Base-by-base conservation (phyloP, 2,797 vertebrate genomes). In the Astyanax mexicanus region DNA sequence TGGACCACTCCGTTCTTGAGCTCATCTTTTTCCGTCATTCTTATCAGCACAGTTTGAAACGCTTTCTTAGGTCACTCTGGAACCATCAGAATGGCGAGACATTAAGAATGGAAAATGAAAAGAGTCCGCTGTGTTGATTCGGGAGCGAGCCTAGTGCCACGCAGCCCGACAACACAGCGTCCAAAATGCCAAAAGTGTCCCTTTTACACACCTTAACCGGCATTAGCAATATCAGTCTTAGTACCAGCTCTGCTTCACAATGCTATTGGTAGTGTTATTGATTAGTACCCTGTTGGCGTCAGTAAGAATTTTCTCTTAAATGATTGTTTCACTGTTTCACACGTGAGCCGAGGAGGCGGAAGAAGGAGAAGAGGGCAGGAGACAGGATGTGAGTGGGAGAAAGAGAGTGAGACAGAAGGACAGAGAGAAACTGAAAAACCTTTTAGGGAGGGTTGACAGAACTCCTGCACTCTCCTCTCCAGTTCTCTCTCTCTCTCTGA, bases 211-310 rank as follows among this genome's bases (percentile, higher is more conserved):
- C 29, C 2, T 61, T 84, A 87, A 89, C 85, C 83, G 86, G 81
- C 82, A 82, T 89, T 87, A 85, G 86, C 81, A 85, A 86, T 82
- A 88, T 89, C 85, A 86, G 82, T 77, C 86, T 85, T 83, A 88
- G 86, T 79, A 52, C 15, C 54, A 32, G 54, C 88, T 86, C 86
- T 86, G 86, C 90, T 88, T 91, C 90, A 92, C 90, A 93, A 91
- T 83, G 83, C 85, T 88, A 88, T 83, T 88, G 86, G 77, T 72
- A 67, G 73, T 79, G 87, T 90, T 90, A 89, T 88, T 91, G 87
- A 89, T 90, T 88, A 89, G 88, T 93, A 94, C 93, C 92, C 92
- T 94, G 93, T 94, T 84, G 75, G 40, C 85, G 84, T 88, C 88
- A 88, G 86, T 86, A 88, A 85, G 86, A 91, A 88, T 86, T 87